These are phyloP conservation scores for Homalodisca vitripennis DNA, from an alignment of 1,140 invertebrate genomes.

Conservation along the genomic window DNA sequence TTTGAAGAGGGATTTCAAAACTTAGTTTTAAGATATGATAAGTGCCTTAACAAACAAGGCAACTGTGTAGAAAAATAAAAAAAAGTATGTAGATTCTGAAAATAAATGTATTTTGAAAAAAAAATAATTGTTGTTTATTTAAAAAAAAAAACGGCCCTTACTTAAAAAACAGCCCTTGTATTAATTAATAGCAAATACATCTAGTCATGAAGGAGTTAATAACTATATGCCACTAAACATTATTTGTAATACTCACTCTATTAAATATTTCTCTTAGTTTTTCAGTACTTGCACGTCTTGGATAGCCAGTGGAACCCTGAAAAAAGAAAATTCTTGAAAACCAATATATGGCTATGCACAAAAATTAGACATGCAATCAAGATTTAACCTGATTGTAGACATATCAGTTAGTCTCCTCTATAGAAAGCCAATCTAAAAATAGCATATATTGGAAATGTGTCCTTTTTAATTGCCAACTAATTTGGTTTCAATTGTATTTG, in stretches of 20 bases:
- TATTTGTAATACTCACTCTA: conserved; percentile 53
- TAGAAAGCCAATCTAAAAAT: neutral
- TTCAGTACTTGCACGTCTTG: conserved; percentile 82
- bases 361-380: neutral
- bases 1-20: too few relatives aligned
- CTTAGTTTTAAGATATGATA: too few relatives aligned
- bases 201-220: too few relatives aligned
- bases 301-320: conserved; percentile 72
- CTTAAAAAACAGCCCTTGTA: too few relatives aligned
- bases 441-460: neutral
- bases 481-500: neutral
- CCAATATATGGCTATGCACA: neutral
- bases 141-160: too few relatives aligned
- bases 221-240: too few relatives aligned
- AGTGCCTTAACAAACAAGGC: too few relatives aligned
- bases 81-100: too few relatives aligned
- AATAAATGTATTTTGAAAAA: too few relatives aligned
- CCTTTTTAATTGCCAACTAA: neutral
- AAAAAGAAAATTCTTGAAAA: conserved; percentile 42
- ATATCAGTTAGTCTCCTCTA: neutral
- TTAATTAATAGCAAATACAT: too few relatives aligned
- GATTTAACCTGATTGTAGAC: neutral
- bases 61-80: too few relatives aligned
- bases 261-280: conserved; percentile 83
- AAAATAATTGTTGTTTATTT: too few relatives aligned